A percentile compares a stretch with the other conserved stretches of the same genome.
Evolutionary conservation across 2,113 vertebrate species (phyloP).

Genomic region (Lampris incognitus): DNA sequence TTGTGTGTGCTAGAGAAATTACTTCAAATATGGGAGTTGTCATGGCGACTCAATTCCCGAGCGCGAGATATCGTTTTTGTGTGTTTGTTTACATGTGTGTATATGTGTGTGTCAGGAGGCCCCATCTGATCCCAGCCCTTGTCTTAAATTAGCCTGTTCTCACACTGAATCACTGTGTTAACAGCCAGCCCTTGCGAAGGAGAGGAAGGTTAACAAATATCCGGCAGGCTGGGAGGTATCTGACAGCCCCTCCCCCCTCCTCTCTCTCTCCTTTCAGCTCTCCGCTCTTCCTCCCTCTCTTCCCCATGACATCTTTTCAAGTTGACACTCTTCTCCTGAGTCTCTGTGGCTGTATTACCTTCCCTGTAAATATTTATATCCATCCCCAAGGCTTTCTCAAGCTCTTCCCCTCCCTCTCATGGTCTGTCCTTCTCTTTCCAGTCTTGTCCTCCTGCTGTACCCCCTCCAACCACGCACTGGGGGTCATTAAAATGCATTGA

Average conservation of each 20-base stretch:
- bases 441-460: neutral
- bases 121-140: conserved; percentile 4
- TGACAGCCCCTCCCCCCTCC: neutral
- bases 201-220: conserved; percentile 18
- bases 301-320: neutral
- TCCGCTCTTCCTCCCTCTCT: neutral
- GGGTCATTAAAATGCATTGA: conserved; percentile 19
- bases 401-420: neutral
- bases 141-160: conserved; percentile 12
- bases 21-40: conserved; percentile 12
- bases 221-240: conserved; percentile 20
- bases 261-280: conserved; percentile 3
- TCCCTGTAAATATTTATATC: neutral
- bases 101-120: neutral
- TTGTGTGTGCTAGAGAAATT: conserved; percentile 7
- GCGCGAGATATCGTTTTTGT: neutral
- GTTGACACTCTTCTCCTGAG: neutral
- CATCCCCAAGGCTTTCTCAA: neutral
- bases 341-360: neutral
- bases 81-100: neutral
- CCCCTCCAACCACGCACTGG: neutral
- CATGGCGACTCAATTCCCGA: conserved; percentile 24
- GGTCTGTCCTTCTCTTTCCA: neutral
- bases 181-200: conserved; percentile 3
- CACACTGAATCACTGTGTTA: conserved; percentile 17